These are phyloP conservation scores for Notarius lentiginosus DNA, from an alignment of 2,113 vertebrate species.

Conservation along the genomic window DNA sequence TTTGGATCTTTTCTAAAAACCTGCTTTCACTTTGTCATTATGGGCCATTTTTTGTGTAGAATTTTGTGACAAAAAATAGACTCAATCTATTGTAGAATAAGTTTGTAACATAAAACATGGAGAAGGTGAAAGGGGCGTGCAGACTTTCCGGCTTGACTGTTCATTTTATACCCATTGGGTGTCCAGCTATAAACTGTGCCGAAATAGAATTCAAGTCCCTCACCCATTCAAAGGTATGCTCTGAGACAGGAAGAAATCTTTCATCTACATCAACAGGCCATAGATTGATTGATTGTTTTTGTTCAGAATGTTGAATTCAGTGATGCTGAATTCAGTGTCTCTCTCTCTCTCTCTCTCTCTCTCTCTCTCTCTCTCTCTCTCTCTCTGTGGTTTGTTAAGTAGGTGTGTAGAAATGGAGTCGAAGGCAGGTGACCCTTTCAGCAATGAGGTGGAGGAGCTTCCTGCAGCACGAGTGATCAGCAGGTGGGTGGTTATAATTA, in stretches of 20 bases:
- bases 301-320: neutral
- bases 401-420: constrained; percentile 67
- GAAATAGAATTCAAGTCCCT: neutral
- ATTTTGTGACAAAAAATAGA: too few species aligned
- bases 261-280: neutral
- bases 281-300: neutral
- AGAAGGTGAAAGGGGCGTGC: too few species aligned
- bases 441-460: constrained; percentile 63
- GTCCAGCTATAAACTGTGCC: neutral
- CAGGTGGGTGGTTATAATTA: constrained; percentile 54
- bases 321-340: neutral
- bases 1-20: too few species aligned
- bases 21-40: too few species aligned
- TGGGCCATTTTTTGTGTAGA: too few species aligned
- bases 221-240: neutral
- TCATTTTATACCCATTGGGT: neutral
- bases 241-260: neutral
- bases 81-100: too few species aligned
- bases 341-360: neutral
- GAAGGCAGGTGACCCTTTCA: constrained; percentile 68
- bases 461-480: constrained; percentile 66
- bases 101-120: too few species aligned
- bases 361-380: neutral
- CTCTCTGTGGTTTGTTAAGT: constrained; percentile 39
- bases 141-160: too few species aligned